Percentiles rank a stretch among this genome's conserved stretches.
phyloP scores from a whole-genome alignment of 2,113 vertebrate genomes.

The Phrynosoma blainvillii region DNA sequence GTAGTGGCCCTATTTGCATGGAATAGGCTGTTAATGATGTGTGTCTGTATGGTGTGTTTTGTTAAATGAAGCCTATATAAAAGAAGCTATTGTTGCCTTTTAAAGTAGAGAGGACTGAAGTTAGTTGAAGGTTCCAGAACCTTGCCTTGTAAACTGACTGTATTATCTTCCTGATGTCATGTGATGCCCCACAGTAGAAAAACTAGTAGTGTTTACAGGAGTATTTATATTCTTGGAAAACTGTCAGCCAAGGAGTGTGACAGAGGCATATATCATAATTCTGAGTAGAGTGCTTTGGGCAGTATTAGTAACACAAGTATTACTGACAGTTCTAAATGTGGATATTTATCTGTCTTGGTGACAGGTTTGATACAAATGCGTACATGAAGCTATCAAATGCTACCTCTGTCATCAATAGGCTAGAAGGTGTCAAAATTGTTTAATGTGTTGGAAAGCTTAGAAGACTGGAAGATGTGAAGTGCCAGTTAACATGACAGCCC shows the following conservation, averaged over 20 bases:
- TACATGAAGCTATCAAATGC: neutral
- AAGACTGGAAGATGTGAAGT: neutral
- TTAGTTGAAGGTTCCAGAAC: neutral
- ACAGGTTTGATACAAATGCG: conserved; percentile 6
- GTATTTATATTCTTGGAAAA: neutral
- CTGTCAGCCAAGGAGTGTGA: neutral
- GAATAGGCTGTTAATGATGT: neutral
- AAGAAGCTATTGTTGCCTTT: neutral
- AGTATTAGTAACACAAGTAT: conserved; percentile 31
- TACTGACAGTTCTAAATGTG: neutral
- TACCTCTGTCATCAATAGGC: neutral
- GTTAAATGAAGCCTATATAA: neutral
- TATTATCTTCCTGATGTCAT: neutral
- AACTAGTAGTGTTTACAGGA: neutral
- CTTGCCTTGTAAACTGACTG: neutral
- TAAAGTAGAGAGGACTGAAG: neutral
- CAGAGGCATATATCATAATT: conserved; percentile 1
- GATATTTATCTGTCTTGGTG: neutral
- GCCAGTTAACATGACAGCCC: neutral
- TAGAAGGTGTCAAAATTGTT: conserved; percentile 5
- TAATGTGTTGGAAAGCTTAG: neutral
- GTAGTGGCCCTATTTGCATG: neutral
- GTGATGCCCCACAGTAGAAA: neutral
- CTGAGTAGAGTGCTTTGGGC: conserved; percentile 2
- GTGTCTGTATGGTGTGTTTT: neutral